Evolutionary conservation across 1,140 invertebrate genomes (phyloP).

Genomic region (Sarcophaga peregrina): DNA sequence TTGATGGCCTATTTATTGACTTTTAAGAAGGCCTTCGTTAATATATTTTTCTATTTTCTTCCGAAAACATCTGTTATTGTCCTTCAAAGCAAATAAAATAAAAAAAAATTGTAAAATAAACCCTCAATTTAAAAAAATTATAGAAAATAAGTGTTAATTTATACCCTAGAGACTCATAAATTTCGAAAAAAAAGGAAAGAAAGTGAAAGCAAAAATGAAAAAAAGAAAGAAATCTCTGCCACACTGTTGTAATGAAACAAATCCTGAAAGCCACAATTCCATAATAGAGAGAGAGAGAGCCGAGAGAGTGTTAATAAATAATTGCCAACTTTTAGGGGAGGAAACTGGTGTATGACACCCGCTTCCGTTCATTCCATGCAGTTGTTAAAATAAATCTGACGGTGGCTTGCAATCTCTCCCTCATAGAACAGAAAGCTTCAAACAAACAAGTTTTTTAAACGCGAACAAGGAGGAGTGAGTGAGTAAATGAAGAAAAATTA

Average conservation of each 20-base stretch:
- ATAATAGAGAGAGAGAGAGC: too few relatives aligned
- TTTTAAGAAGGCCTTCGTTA: too few relatives aligned
- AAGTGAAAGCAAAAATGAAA: neutral
- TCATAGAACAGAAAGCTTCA: too few relatives aligned
- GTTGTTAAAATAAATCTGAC: too few relatives aligned
- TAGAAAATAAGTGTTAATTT: conserved; percentile 5
- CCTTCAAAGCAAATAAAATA: neutral
- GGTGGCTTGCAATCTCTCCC: too few relatives aligned
- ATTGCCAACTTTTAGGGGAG: conserved; percentile 3
- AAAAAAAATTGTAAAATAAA: neutral
- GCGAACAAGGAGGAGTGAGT: neutral
- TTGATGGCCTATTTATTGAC: too few relatives aligned
- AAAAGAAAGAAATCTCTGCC: neutral
- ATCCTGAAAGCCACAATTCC: neutral
- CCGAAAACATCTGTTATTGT: conserved; percentile 1
- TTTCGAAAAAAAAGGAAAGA: neutral
- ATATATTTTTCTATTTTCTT: too few relatives aligned
- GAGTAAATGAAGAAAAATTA: neutral
- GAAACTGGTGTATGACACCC: neutral
- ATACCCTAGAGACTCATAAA: conserved; percentile 22
- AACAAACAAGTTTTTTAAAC: neutral
- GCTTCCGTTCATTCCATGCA: too few relatives aligned
- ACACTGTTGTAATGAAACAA: neutral
- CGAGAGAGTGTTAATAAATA: conserved; percentile 19
- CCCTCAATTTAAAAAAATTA: neutral